phyloP scores from a whole-genome alignment of 2,888 invertebrate genomes.

The Plagodis dolabraria region DNA sequence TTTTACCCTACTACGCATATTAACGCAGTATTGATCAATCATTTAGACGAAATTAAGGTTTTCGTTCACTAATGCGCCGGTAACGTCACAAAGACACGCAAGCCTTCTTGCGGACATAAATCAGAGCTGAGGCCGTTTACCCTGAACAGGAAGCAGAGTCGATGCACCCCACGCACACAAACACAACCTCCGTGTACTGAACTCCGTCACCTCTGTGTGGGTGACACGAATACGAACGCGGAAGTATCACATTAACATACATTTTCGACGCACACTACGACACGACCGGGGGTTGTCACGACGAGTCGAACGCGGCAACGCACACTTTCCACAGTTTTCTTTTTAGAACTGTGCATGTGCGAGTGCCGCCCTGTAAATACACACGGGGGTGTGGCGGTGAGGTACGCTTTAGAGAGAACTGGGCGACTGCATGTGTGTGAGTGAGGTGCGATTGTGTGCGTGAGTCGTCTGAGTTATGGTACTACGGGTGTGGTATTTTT shows the following conservation, averaged over 20 bases:
- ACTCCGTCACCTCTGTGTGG: conserved; percentile 48
- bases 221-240: conserved; percentile 77
- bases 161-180: conserved; percentile 77
- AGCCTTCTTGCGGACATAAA: conserved; percentile 73
- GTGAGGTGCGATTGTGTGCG: conserved; percentile 37
- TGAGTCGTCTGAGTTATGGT: conserved; percentile 43
- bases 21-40: conserved; percentile 48
- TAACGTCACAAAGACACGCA: conserved; percentile 76
- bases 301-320: conserved; percentile 3
- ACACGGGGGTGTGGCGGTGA: conserved; percentile 73
- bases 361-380: conserved; percentile 71
- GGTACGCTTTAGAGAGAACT: conserved; percentile 51
- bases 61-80: conserved; percentile 44
- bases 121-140: conserved; percentile 79
- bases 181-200: conserved; percentile 32
- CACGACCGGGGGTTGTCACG: conserved; percentile 42
- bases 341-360: conserved; percentile 53
- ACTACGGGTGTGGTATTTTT: conserved; percentile 48
- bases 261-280: conserved; percentile 68
- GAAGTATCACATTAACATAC: conserved; percentile 79
- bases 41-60: conserved; percentile 48
- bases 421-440: conserved; percentile 50
- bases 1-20: conserved; percentile 32
- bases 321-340: conserved; percentile 45
- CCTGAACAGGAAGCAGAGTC: conserved; percentile 78